These are phyloP conservation scores for Artemia franciscana DNA, from an alignment of 1,140 invertebrate species.

Conservation along the genomic window DNA sequence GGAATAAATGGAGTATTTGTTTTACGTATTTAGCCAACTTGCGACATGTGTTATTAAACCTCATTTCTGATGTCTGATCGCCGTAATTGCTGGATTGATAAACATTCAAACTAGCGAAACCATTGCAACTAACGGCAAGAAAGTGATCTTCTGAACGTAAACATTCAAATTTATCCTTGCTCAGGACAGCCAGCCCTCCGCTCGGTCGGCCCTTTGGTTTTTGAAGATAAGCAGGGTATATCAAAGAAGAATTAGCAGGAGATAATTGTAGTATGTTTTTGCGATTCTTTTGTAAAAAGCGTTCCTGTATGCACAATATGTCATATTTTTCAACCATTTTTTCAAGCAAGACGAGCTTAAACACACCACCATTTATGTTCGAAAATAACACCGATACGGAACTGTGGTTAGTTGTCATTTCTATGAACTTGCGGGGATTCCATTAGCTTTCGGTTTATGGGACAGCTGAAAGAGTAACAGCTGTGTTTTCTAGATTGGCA, in stretches of 20 bases:
- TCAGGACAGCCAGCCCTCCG: background rate
- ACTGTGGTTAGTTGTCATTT: background rate
- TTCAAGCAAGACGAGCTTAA: no score
- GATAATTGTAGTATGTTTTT: background rate
- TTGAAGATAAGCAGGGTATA: background rate
- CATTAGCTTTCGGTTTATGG: background rate
- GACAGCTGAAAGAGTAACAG: background rate
- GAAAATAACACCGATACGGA: no score
- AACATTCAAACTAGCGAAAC: background rate
- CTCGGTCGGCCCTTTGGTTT: background rate
- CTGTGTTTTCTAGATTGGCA: background rate
- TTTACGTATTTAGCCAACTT: background rate
- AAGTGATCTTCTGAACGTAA: background rate
- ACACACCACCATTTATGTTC: no score
- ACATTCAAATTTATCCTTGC: background rate
- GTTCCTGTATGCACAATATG: no score
- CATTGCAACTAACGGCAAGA: background rate
- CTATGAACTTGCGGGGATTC: background rate
- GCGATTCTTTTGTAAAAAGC: no score
- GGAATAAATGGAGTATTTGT: background rate
- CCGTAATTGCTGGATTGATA: background rate
- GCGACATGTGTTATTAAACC: background rate
- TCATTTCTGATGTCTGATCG: background rate
- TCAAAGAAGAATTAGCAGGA: background rate
- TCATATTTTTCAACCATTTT: no score